Evolutionary conservation across 1,140 invertebrate species (phyloP), one percentile per base, ranked within the genome.

Genomic region (Caerostris darwini): DNA sequence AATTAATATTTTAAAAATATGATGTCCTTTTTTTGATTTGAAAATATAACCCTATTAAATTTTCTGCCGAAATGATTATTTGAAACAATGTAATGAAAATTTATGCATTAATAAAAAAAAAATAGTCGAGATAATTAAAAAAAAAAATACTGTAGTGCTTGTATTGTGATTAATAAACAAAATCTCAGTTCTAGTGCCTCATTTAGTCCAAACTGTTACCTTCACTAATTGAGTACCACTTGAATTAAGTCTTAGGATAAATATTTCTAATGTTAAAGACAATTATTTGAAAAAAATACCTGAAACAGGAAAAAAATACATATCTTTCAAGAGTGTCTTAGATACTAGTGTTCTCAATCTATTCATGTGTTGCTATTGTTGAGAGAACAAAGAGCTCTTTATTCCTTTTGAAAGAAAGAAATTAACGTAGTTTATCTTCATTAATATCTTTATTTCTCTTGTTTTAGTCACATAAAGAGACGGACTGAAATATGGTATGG

Each of bases 381-480:
- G 10, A 50, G 7, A 87, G 58, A 91, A 91, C 71, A 91, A 83
- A 82, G n/a, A 34, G 54, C 12, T 19, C 71, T 83, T 91, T 82
- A 82, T 82, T 82, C 14, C 50, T 57, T 50, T 83, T 81, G 6
- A 82, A 5, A 17, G 12, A 58, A 82, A 34, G 59, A 64, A 91
- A 81, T 82, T 82, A 91, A 91, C 10, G 90, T 82, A 34, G 82
- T 91, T 82, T 82, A 91, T 91, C 90, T 91, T 83, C 77, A 91
- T 91, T 91, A 82, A 82, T 91, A 58, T 17, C 71, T 61, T 5
- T 4, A 3, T 91, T 82, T 61, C n/a, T 77, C 69, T 50, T 53
- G 19, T 53, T 88, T 88, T 14, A 54, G n/a, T 3, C 0, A 50
- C 8, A n/a, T n/a, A n/a, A n/a, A 34, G 34, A 14, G 12, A 14